Percentiles rank a stretch among this genome's conserved stretches.
phyloP scores from a whole-genome alignment of 2,888 invertebrate species.

The Ectemnius cavifrons region DNA sequence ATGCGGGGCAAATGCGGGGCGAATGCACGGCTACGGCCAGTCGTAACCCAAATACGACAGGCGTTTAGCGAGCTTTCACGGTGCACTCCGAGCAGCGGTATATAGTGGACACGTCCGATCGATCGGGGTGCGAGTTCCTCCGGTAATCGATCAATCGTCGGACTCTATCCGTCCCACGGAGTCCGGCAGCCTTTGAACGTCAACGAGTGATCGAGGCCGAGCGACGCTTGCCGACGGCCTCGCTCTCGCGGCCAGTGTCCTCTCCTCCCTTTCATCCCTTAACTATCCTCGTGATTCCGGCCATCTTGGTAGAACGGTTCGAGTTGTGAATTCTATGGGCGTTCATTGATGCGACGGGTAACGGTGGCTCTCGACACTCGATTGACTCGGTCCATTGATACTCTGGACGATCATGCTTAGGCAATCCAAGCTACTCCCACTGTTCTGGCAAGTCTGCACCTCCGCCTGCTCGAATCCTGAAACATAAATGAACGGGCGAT shows the following conservation, averaged over 20 bases:
- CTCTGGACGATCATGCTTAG: constrained; percentile 86
- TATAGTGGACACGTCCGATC: background rate
- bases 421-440: constrained; percentile 83
- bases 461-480: constrained; percentile 71
- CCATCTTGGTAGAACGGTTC: background rate
- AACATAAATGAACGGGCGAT: constrained; percentile 43
- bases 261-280: background rate
- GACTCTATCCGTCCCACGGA: constrained; percentile 16
- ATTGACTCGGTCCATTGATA: constrained; percentile 78
- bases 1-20: background rate
- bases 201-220: background rate
- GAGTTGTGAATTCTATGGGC: background rate
- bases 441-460: constrained; percentile 70
- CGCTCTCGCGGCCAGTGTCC: too few relatives aligned
- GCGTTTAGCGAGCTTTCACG: constrained; percentile 13
- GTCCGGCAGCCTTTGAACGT: background rate
- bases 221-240: too few relatives aligned
- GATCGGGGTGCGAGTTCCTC: background rate
- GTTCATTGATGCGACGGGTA: constrained; percentile 66
- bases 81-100: background rate
- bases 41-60: constrained; percentile 3
- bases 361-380: constrained; percentile 56
- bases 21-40: background rate
- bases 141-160: constrained; percentile 11
- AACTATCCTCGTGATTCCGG: background rate